phyloP scores from a whole-genome alignment of 2,113 vertebrate genomes.

The Lasiurus cinereus region DNA sequence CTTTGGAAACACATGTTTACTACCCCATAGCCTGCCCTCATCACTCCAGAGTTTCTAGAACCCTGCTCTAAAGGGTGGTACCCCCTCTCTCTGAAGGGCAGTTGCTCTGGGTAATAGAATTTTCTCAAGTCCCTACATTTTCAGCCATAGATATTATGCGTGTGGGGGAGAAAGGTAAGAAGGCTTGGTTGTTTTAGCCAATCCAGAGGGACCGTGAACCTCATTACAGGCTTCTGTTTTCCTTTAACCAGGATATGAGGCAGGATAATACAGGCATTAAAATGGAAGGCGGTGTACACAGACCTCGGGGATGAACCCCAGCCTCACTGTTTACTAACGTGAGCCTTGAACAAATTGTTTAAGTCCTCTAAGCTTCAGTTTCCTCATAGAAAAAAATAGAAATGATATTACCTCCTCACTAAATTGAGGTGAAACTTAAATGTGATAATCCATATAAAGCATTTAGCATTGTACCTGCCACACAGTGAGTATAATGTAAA shows the following conservation, averaged over 20 bases:
- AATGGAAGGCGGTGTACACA: background rate
- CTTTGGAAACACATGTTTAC: background rate
- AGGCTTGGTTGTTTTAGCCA: background rate
- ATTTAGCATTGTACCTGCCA: background rate
- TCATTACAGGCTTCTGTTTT: background rate
- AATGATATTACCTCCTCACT: background rate
- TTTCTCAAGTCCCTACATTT: slow-evolving; percentile 16
- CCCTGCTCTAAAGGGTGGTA: background rate
- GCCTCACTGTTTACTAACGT: background rate
- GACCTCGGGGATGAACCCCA: background rate
- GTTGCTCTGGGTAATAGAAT: background rate
- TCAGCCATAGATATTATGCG: background rate
- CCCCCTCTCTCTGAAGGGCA: background rate
- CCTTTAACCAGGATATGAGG: background rate
- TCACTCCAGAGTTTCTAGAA: background rate
- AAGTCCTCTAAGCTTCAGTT: background rate
- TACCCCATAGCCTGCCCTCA: background rate
- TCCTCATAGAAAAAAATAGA: slow-evolving; percentile 43
- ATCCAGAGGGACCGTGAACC: background rate
- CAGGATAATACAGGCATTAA: background rate
- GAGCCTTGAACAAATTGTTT: slow-evolving; percentile 1
- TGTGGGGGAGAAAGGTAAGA: too few species aligned
- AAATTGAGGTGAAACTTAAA: background rate
- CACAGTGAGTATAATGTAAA: background rate
- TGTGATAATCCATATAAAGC: background rate